Percentiles rank a stretch among this genome's conserved stretches.
These are phyloP conservation scores for Shargacucullia verbasci DNA, from an alignment of 2,888 invertebrate genomes.

Conservation along the genomic window DNA sequence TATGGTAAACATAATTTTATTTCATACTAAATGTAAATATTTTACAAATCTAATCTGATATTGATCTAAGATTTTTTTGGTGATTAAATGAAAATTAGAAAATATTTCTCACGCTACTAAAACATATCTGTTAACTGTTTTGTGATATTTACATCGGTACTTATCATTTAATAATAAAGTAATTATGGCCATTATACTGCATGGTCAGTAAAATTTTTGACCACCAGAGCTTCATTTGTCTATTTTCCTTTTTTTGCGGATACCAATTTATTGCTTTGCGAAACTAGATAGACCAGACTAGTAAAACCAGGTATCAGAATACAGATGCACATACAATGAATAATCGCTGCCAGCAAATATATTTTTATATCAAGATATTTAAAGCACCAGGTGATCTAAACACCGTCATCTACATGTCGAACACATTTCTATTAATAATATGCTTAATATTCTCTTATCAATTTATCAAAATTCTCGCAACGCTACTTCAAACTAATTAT, in stretches of 20 bases:
- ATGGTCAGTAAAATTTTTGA: too few species aligned
- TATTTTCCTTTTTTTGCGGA: too few species aligned
- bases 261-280: too few species aligned
- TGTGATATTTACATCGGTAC: too few species aligned
- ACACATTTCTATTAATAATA: conserved; percentile 25
- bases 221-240: background rate
- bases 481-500: conserved; percentile 55
- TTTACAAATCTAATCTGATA: conserved; percentile 32
- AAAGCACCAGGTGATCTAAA: conserved; percentile 27
- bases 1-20: conserved; percentile 33
- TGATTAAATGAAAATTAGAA: conserved; percentile 14
- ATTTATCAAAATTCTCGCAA: conserved; percentile 39
- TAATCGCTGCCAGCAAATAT: background rate
- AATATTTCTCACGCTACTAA: conserved; percentile 46
- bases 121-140: too few species aligned
- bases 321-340: too few species aligned
- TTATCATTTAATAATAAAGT: too few species aligned
- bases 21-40: conserved; percentile 39
- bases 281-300: too few species aligned
- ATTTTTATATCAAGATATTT: background rate
- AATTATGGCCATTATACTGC: too few species aligned
- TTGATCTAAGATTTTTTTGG: conserved; percentile 24
- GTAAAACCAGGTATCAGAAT: too few species aligned
- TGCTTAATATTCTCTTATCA: conserved; percentile 32
- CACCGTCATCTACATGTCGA: conserved; percentile 11